Conservation (phyloP, 2,113 vertebrate species). For the Spea multiplicata region DNA sequence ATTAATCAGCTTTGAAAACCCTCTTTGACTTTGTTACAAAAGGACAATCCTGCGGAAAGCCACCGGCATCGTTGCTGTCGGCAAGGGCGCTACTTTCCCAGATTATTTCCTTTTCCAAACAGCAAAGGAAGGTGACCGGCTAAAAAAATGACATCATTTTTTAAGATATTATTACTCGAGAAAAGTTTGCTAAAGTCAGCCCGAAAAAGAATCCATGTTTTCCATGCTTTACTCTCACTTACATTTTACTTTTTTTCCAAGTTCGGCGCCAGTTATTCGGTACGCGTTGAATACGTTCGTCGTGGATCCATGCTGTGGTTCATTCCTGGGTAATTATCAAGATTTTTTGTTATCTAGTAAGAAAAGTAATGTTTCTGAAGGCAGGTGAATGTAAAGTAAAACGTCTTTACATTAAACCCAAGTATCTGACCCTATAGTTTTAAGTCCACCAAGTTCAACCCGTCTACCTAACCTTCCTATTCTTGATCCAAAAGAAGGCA, state of each 20-base stretch:
- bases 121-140: slow-evolving; percentile 23
- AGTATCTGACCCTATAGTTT: too few species aligned
- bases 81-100: slow-evolving; percentile 34
- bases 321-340: slow-evolving; percentile 62
- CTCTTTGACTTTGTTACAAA: slow-evolving; percentile 36
- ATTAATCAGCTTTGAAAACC: slow-evolving; percentile 39
- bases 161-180: slow-evolving; percentile 7
- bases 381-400: too few species aligned
- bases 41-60: slow-evolving; percentile 33
- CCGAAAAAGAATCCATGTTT: neutral
- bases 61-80: slow-evolving; percentile 30
- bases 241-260: slow-evolving; percentile 51
- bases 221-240: neutral
- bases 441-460: too few species aligned
- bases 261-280: slow-evolving; percentile 57
- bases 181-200: slow-evolving; percentile 18
- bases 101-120: neutral
- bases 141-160: slow-evolving; percentile 24
- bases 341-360: neutral
- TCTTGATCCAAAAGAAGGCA: too few species aligned
- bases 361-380: neutral
- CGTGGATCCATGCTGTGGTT: slow-evolving; percentile 62
- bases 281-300: slow-evolving; percentile 59
- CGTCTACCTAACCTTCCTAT: too few species aligned
- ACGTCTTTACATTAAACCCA: too few species aligned